Conservation (phyloP, 2,113 vertebrate species). For the Leptobrachium leishanense region DNA sequence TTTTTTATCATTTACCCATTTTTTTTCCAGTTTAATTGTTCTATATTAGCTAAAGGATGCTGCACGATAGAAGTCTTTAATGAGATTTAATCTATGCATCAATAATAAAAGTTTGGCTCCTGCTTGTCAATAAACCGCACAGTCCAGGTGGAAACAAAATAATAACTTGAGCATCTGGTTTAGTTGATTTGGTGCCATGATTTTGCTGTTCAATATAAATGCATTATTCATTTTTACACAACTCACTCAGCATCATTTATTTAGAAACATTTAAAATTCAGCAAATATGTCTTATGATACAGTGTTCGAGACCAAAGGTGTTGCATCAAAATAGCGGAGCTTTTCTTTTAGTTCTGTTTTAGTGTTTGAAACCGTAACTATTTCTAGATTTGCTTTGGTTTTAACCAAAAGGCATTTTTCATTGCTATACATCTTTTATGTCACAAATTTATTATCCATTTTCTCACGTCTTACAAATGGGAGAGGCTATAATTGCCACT, state of each 20-base stretch:
- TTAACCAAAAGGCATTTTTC: no score
- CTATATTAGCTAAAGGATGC: background rate
- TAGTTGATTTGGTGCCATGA: conserved; percentile 5
- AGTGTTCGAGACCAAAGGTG: no score
- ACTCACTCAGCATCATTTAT: no score
- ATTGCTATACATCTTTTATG: no score
- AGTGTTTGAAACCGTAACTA: no score
- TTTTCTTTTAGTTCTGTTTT: no score
- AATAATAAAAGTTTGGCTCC: conserved; percentile 25
- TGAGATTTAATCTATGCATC: background rate
- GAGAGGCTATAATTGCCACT: no score
- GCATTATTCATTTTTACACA: no score
- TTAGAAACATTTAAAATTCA: background rate
- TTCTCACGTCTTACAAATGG: no score
- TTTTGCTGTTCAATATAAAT: background rate
- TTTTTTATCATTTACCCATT: background rate
- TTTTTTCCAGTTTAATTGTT: conserved; percentile 11
- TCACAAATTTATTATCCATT: no score
- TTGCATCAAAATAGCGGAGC: no score
- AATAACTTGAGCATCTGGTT: conserved; percentile 28
- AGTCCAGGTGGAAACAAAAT: conserved; percentile 15
- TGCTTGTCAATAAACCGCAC: conserved; percentile 19
- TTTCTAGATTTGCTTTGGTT: no score
- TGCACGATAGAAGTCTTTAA: background rate
- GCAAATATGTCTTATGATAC: background rate